phyloP scores from a whole-genome alignment of 2,797 vertebrate species.

The Thamnophis elegans region DNA sequence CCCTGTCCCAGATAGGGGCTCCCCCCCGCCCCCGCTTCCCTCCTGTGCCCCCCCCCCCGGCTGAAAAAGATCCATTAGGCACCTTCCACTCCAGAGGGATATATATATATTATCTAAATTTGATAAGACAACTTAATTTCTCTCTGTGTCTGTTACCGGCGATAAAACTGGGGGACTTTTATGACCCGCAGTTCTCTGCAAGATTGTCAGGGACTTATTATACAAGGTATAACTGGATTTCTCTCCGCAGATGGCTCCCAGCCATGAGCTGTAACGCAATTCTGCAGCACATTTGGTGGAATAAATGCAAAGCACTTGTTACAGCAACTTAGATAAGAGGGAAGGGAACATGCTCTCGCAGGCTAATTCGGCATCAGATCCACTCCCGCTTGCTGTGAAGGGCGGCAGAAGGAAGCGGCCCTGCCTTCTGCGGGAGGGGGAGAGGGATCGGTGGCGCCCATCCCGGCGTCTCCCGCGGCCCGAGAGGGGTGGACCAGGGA shows the following conservation, averaged over 20 bases:
- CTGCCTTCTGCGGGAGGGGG: not conserved
- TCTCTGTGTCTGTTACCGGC: constrained; percentile 77
- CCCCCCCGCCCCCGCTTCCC: constrained; percentile 44
- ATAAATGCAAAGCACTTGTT: constrained; percentile 79
- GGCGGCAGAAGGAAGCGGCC: constrained; percentile 49
- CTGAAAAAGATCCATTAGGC: constrained; percentile 66
- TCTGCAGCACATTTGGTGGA: constrained; percentile 75
- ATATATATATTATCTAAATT: constrained; percentile 81
- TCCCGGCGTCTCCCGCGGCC: not conserved
- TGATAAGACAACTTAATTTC: constrained; percentile 83
- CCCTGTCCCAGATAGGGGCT: not conserved
- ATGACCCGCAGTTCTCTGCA: constrained; percentile 77
- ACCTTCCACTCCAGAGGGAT: constrained; percentile 74
- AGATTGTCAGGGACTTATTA: constrained; percentile 83
- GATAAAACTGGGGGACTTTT: constrained; percentile 81
- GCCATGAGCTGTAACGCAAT: constrained; percentile 76
- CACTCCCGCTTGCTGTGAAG: constrained; percentile 59
- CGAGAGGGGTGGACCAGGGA: rapidly evolving
- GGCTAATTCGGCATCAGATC: constrained; percentile 65
- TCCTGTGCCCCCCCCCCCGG: constrained; percentile 38
- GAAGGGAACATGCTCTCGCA: constrained; percentile 61
- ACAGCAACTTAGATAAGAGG: constrained; percentile 75
- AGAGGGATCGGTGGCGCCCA: constrained; percentile 14
- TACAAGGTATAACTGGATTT: constrained; percentile 83
- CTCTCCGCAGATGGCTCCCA: constrained; percentile 77